Conservation (phyloP, 2,113 vertebrate genomes). For the Ursus arctos region DNA sequence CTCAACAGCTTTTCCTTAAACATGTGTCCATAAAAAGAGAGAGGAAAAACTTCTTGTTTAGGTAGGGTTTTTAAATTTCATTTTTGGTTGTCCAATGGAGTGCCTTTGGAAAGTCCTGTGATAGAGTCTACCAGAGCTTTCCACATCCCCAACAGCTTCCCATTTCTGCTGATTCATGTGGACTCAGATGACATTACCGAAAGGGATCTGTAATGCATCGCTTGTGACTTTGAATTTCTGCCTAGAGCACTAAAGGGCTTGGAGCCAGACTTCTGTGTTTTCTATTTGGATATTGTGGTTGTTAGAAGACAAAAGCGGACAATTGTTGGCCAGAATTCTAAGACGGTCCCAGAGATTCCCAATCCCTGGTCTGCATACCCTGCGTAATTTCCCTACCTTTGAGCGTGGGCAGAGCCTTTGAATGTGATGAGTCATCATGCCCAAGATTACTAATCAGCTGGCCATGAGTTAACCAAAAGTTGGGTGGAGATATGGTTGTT, state of each 20-base stretch:
- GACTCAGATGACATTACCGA: not conserved
- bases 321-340: not conserved
- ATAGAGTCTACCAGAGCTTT: not conserved
- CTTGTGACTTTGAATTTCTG: not conserved
- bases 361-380: accelerated
- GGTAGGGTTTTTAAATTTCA: not conserved
- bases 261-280: not conserved
- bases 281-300: not conserved
- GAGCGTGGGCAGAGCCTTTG: too few species aligned
- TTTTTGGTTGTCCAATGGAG: not conserved
- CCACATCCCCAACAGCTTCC: not conserved
- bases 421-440: not conserved
- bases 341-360: not conserved
- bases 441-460: too few species aligned
- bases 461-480: not conserved
- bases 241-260: not conserved
- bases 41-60: not conserved
- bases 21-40: not conserved
- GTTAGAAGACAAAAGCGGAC: not conserved
- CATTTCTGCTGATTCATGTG: not conserved
- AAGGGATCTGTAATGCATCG: not conserved
- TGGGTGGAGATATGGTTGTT: too few species aligned
- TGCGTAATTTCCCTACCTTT: too few species aligned
- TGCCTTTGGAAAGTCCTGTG: not conserved
- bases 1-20: not conserved